phyloP scores from a whole-genome alignment of 2,797 vertebrate genomes.

The Tachyglossus aculeatus region DNA sequence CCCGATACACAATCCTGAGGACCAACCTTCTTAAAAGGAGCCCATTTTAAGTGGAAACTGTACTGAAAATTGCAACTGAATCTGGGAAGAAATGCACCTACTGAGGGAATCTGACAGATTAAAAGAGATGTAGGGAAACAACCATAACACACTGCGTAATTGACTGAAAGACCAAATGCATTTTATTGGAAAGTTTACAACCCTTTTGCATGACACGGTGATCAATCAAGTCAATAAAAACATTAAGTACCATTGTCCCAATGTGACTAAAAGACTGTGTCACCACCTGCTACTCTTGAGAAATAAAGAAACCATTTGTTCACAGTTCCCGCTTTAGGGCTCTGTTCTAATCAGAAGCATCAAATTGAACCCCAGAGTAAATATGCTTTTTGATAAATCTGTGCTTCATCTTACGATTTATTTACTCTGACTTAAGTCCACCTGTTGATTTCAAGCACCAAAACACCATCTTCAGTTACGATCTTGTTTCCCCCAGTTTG shows the following conservation, averaged over 20 bases:
- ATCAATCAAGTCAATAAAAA: conserved; percentile 59
- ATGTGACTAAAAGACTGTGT: conserved; percentile 46
- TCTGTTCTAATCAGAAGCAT: conserved; percentile 55
- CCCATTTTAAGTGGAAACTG: not conserved
- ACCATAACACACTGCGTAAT: conserved; percentile 39
- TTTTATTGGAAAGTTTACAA: conserved; percentile 40
- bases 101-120: conserved; percentile 5
- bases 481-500: conserved; percentile 23
- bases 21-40: not conserved
- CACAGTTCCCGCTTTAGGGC: conserved; percentile 44
- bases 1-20: not conserved
- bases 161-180: conserved; percentile 38
- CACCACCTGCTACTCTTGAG: conserved; percentile 67
- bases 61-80: not conserved
- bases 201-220: conserved; percentile 25
- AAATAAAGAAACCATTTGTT: conserved; percentile 62
- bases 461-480: conserved; percentile 2
- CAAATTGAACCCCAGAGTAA: conserved; percentile 61
- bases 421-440: conserved; percentile 27
- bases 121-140: conserved; percentile 54
- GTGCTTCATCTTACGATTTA: conserved; percentile 10
- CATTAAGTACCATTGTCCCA: conserved; percentile 25
- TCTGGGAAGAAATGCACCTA: conserved; percentile 7
- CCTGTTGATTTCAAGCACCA: conserved; percentile 26
- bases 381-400: conserved; percentile 43